These are phyloP conservation scores for Adelphocoris suturalis DNA, from an alignment of 2,888 invertebrate species.

Conservation along the genomic window DNA sequence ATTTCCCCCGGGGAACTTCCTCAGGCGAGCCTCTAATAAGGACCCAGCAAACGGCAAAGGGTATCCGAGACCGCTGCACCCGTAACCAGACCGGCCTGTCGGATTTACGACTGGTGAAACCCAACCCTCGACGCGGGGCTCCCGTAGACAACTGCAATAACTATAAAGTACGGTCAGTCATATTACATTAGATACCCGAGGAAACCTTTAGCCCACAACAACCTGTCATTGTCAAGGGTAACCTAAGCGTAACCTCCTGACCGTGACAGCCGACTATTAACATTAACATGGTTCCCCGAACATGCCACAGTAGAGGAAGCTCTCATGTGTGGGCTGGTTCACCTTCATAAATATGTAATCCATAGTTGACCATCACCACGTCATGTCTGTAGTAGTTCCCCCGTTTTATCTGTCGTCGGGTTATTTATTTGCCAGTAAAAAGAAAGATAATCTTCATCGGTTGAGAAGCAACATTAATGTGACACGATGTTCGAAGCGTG, in stretches of 20 bases:
- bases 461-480: not conserved
- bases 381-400: not conserved
- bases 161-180: constrained; percentile 57
- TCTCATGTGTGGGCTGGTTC: constrained; percentile 29
- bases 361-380: not conserved
- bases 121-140: constrained; percentile 26
- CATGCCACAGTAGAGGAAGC: not conserved
- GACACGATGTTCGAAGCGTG: not conserved
- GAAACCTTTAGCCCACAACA: constrained; percentile 9
- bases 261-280: constrained; percentile 32
- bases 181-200: constrained; percentile 50
- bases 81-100: constrained; percentile 10
- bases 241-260: constrained; percentile 4
- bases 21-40: constrained; percentile 16
- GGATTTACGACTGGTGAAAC: constrained; percentile 41
- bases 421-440: not conserved
- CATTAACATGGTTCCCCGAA: constrained; percentile 36
- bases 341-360: constrained; percentile 11
- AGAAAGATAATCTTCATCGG: not conserved
- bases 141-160: constrained; percentile 63
- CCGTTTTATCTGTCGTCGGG: constrained; percentile 3
- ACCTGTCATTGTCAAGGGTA: constrained; percentile 28
- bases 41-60: not conserved
- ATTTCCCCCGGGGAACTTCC: constrained; percentile 2
- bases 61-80: not conserved